phyloP scores from a whole-genome alignment of 1,140 invertebrate species.

The Pteromalus puparum region DNA sequence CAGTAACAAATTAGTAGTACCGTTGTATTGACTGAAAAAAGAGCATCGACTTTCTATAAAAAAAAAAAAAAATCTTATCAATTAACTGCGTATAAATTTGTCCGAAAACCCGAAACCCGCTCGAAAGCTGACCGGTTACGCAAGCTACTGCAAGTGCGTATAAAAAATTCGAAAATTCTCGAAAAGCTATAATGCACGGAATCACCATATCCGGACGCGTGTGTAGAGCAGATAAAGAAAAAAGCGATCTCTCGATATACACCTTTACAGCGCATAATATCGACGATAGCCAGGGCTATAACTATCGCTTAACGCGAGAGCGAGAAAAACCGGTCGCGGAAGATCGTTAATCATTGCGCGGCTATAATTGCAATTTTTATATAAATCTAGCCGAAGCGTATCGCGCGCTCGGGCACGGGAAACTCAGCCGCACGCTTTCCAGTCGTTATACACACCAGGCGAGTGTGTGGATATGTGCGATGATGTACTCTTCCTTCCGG shows the following conservation, averaged over 20 bases:
- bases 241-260: not conserved
- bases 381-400: slow-evolving; percentile 19
- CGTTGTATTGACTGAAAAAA: no score
- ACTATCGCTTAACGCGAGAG: not conserved
- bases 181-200: not conserved
- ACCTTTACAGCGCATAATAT: not conserved
- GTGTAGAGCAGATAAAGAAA: not conserved
- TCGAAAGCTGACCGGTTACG: not conserved
- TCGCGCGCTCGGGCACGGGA: slow-evolving; percentile 36
- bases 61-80: no score
- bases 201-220: no score
- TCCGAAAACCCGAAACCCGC: no score
- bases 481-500: slow-evolving; percentile 4
- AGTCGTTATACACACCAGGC: slow-evolving; percentile 3
- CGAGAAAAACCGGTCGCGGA: slow-evolving; percentile 9
- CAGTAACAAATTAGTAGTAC: no score
- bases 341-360: slow-evolving; percentile 42
- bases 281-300: not conserved
- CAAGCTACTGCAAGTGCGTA: not conserved
- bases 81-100: no score
- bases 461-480: not conserved
- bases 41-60: no score
- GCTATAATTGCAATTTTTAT: slow-evolving; percentile 47
- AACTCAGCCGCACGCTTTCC: slow-evolving; percentile 37
- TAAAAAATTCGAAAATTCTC: not conserved